These are phyloP conservation scores for Gastrophysa polygoni DNA, from an alignment of 2,888 invertebrate genomes.

Conservation along the genomic window DNA sequence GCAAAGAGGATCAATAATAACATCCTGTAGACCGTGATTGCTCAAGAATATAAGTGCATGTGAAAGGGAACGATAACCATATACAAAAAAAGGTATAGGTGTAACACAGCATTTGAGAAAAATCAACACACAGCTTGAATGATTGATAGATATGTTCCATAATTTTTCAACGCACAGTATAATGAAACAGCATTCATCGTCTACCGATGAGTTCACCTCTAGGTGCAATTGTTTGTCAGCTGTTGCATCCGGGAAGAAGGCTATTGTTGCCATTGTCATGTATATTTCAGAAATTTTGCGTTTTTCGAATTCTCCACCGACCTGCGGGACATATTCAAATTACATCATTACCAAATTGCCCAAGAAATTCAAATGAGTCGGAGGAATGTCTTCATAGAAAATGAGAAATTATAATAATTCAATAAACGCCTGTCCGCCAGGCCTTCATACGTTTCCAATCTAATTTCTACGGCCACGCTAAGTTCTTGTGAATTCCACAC, in stretches of 20 bases:
- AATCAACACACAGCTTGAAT: too few species aligned
- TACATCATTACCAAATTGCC: slow-evolving; percentile 9
- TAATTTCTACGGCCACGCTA: neutral
- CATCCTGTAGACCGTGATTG: too few species aligned
- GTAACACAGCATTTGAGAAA: too few species aligned
- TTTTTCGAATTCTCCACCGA: neutral
- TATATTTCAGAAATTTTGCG: slow-evolving; percentile 8
- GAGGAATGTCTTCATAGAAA: slow-evolving; percentile 15
- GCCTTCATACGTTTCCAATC: neutral
- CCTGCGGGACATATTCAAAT: slow-evolving; percentile 4
- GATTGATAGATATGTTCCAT: too few species aligned
- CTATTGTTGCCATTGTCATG: slow-evolving; percentile 13
- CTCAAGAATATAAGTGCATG: too few species aligned
- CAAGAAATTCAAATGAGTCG: slow-evolving; percentile 12
- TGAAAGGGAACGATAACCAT: too few species aligned
- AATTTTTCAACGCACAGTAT: too few species aligned
- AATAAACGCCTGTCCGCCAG: neutral
- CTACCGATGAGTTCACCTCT: too few species aligned
- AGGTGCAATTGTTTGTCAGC: slow-evolving; percentile 4
- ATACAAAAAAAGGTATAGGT: too few species aligned
- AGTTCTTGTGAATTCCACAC: too few species aligned
- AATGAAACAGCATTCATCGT: too few species aligned
- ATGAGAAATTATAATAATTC: neutral
- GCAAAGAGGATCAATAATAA: too few species aligned
- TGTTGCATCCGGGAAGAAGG: slow-evolving; percentile 4